Base-by-base conservation (phyloP, 2,797 vertebrate species). In the Propithecus deckenii region DNA sequence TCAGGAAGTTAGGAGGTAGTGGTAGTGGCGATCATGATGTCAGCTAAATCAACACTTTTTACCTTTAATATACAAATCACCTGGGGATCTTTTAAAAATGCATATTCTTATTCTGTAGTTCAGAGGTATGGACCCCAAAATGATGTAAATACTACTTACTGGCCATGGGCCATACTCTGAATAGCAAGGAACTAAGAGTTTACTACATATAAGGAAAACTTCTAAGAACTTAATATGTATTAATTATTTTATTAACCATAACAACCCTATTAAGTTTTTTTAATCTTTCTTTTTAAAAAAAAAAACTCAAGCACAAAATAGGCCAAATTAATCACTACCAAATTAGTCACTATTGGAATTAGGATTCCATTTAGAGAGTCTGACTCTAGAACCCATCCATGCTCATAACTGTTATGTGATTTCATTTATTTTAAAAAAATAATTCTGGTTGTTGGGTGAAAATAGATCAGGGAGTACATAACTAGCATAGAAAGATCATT, bases 191-290 rank as follows among this genome's bases (percentile, higher is more conserved):
- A 50, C 9, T 94, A 61, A 96, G 46, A 94, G 35, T 46, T 81
- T 89, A 89, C 15, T 83, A 12, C 5, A 32, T 55, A 89, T 59
- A 17, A 92, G 13, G 50, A 72, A 89, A 28, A 65, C 48, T 76
- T 93, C 43, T 91, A 81, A 86, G 61, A 94, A 89, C 18, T 89
- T 89, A 50, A 72, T 41, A 78, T 72, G 1, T 71, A 48, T 84
- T 88, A 75, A 89, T 67, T 95, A 4, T 78, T 61, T 95, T 41
- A 81, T 59, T 94, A 48, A 30, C 65, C 46, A 63, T 76, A 89
- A 85, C 20, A 30, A 50, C 18, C n/a, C 28, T 81, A 32, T 85
- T n/a, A 81, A 78, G 50, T 89, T 38, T 65, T 81, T 81, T 94
- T 86, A 71, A 89, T 18, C n/a, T 90, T 80, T 10, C 22, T 69